Evolutionary conservation across 2,797 vertebrate species (phyloP), one percentile per base, ranked within the genome.

Genomic region (Okamejei kenojei): DNA sequence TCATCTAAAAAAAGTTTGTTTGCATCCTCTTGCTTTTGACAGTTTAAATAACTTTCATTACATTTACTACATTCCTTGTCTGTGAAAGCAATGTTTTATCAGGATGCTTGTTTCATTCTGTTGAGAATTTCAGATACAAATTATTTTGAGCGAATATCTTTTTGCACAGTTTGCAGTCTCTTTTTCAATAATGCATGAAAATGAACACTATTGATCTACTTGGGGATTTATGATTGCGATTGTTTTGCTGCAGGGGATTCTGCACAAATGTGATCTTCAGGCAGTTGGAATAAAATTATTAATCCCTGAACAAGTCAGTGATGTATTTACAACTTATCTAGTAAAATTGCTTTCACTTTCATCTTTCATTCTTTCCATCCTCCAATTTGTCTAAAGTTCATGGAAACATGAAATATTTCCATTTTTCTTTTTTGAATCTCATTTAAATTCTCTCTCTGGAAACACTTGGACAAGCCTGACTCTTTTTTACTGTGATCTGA

Each of bases 261-360:
- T 74, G 65, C 90, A 92, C 71, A 74, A 92, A 92, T 92, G 90
- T 58, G 90, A 76, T 76, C 90, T 92, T 92, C 38, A 92, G 90
- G 90, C 90, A 92, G 26, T 92, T 71, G 76, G 90, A 76, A 92
- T 92, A 92, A 92, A 92, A 26, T 92, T 92, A 92, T 92, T 92
- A 92, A 92, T 92, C 65, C 68, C 71, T 92, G 71, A 92, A 76
- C 73, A 58, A 76, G 90, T 76, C 71, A 76, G 71, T 76, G 73
- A 92, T 92, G 35, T 92, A 92, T 92, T 92, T 92, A 74, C 71
- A 92, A 92, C 71, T 73, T 92, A 76, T 58, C 90, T 76, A 26
- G 71, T 92, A 92, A 92, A 92, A 88, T 29, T 74, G 71, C 13
- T 73, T 26, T 76, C 90, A 58, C 73, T 92, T 92, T 92, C 71